Percentiles rank a stretch among this genome's conserved stretches.
Evolutionary conservation across 2,888 invertebrate genomes (phyloP).

Genomic region (Rhaphigaster nebulosa): DNA sequence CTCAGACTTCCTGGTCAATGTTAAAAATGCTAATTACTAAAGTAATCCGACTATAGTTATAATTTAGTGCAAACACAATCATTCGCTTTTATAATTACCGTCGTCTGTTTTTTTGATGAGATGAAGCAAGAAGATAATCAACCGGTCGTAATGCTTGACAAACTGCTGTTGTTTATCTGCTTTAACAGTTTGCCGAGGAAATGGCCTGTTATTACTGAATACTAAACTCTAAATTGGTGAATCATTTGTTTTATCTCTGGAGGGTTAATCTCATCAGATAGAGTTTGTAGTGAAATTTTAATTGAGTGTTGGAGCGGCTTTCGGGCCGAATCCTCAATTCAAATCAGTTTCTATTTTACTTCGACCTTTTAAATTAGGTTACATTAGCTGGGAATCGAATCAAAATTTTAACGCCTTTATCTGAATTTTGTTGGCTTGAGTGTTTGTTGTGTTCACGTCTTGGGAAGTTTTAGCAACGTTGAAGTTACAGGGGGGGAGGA

Average conservation of each 20-base stretch:
- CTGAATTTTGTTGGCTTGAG: conserved; percentile 12
- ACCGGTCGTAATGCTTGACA: background rate
- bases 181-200: background rate
- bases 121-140: background rate
- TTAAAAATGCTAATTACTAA: no score
- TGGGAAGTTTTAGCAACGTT: background rate
- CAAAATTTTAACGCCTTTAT: conserved; percentile 55
- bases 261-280: conserved; percentile 30
- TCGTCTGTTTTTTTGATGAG: background rate
- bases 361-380: background rate
- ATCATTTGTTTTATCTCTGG: conserved; percentile 1
- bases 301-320: conserved; percentile 4
- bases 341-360: conserved; percentile 42
- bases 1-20: no score
- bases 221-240: conserved; percentile 35
- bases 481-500: background rate
- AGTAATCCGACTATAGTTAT: background rate
- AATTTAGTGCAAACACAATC: no score
- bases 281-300: conserved; percentile 30
- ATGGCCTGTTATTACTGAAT: conserved; percentile 20
- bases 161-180: background rate
- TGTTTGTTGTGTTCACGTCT: conserved; percentile 35
- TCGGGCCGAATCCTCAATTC: background rate
- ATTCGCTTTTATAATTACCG: no score
- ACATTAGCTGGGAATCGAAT: conserved; percentile 28